Evolutionary conservation across 2,888 invertebrate species (phyloP), one percentile per base, ranked within the genome.

Genomic region (Penaeus monodon): DNA sequence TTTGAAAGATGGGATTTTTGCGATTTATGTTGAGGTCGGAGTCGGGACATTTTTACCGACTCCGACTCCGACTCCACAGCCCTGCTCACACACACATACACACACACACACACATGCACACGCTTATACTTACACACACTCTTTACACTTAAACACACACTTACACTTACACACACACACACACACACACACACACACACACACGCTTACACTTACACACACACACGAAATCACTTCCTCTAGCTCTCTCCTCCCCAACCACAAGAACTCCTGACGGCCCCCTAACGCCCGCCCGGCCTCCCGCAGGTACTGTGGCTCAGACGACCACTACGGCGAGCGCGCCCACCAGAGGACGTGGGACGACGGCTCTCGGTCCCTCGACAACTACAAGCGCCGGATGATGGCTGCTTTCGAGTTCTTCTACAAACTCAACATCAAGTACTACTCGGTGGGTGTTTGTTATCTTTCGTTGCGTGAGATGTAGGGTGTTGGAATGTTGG

Each of bases 341-440:
- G 92, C 89, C n/a, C 89, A 88, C 85, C 86, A 88, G 78, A 90
- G 93, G 63, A 92, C 93, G 0, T 95, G 95, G 95, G 94, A 95
- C 91, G 95, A 95, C 91, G 93, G 93, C 77, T 92, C 94, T 3
- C 92, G 93, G 90, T 92, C 93, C 1, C 88, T 94, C 89, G 95
- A 94, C n/a, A 94, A 94, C 91, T 93, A 94, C 91, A 94, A 94
- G 90, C 93, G 94, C 3, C 93, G 94, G 82, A 91, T 95, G 74
- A 93, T 94, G 89, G 95, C 94, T 0, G 93, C 94, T 3, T 95
- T 95, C 92, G 95, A 95, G 89, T 93, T 95, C 88, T 94, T 94
- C 92, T 91, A 92, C 14, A 95, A 95, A 91, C 93, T 95, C 0
- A 94, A 94, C 77, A 66, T 89, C 88, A 88, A 87, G 82, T 88